A percentile compares a stretch with the other conserved stretches of the same genome.
Conservation (phyloP, 2,113 vertebrate species). For the Brachyistius frenatus region DNA sequence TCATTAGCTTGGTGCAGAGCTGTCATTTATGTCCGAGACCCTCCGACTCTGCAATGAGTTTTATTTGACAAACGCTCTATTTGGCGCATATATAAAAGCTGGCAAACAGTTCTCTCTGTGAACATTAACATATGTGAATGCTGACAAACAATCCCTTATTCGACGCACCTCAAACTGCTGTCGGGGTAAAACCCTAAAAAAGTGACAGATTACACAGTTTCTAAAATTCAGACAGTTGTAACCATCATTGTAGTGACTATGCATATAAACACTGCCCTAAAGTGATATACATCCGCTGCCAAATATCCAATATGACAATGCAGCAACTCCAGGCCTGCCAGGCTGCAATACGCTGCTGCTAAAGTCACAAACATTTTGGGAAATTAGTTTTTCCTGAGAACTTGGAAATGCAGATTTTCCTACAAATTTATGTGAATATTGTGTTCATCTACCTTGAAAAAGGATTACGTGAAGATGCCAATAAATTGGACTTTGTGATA, state of each 20-base stretch:
- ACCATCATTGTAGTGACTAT: slow-evolving; percentile 26
- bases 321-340: slow-evolving; percentile 11
- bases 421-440: slow-evolving; percentile 57
- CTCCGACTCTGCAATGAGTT: slow-evolving; percentile 8
- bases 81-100: slow-evolving; percentile 32
- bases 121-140: slow-evolving; percentile 27
- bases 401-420: slow-evolving; percentile 63
- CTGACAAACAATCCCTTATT: slow-evolving; percentile 11
- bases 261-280: slow-evolving; percentile 45
- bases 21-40: slow-evolving; percentile 8
- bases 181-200: slow-evolving; percentile 25
- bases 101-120: background rate
- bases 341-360: slow-evolving; percentile 18
- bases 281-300: slow-evolving; percentile 35
- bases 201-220: slow-evolving; percentile 31
- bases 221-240: slow-evolving; percentile 43
- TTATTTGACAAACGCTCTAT: slow-evolving; percentile 32
- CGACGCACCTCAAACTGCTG: slow-evolving; percentile 19
- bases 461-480: slow-evolving; percentile 51
- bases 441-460: slow-evolving; percentile 57
- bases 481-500: slow-evolving; percentile 63
- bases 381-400: slow-evolving; percentile 46
- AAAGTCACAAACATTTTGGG: slow-evolving; percentile 55
- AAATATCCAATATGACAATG: slow-evolving; percentile 25
- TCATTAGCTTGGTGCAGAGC: slow-evolving; percentile 3